Evolutionary conservation across 2,797 vertebrate species (phyloP).

Genomic region (Pitangus sulphuratus): DNA sequence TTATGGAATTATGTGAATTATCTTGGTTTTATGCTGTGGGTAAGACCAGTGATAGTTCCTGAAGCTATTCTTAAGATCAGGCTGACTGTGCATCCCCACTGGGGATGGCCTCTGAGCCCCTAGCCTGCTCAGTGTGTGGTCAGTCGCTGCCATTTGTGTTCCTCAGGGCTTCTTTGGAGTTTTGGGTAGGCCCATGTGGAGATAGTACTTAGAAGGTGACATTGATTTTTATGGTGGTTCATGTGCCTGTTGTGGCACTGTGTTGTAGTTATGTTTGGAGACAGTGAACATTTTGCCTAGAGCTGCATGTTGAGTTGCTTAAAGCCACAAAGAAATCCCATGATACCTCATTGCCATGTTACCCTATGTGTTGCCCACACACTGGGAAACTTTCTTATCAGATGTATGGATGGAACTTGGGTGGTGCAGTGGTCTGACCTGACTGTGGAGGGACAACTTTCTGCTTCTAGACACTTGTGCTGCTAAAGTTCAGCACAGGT

Average conservation of each 20-base stretch:
- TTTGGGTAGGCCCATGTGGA: not conserved
- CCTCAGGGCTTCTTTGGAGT: fast-evolving
- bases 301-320: not conserved
- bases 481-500: not conserved
- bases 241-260: not conserved
- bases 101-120: not conserved
- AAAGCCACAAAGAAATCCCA: not conserved
- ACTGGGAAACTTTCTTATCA: not conserved
- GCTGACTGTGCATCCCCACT: not conserved
- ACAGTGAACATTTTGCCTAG: not conserved
- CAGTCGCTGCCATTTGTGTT: fast-evolving
- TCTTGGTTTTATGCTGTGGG: not conserved
- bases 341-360: not conserved
- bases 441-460: not conserved
- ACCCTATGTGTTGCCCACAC: fast-evolving
- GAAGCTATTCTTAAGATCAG: not conserved
- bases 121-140: not conserved
- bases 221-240: not conserved
- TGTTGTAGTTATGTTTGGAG: not conserved
- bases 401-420: fast-evolving
- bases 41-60: not conserved
- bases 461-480: not conserved
- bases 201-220: not conserved
- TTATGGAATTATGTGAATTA: not conserved
- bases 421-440: fast-evolving